phyloP scores from a whole-genome alignment of 2,797 vertebrate species.

The Brachyrhaphis roseni region DNA sequence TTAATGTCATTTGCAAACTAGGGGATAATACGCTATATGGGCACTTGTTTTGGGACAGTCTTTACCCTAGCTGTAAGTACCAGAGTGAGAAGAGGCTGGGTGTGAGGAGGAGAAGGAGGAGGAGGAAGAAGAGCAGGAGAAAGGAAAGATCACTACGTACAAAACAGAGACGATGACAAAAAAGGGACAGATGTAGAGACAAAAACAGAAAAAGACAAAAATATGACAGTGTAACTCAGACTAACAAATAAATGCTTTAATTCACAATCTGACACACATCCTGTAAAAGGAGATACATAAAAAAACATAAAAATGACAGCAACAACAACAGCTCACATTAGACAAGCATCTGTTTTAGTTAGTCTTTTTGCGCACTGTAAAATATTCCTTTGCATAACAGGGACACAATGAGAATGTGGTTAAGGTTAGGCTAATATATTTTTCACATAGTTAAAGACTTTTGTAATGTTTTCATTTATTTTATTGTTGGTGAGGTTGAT shows the following conservation, averaged over 20 bases:
- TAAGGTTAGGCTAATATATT: neutral
- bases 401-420: neutral
- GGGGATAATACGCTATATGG: neutral
- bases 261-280: slow-evolving; percentile 77
- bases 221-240: slow-evolving; percentile 68
- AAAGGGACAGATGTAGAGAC: slow-evolving; percentile 42
- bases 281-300: slow-evolving; percentile 77
- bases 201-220: slow-evolving; percentile 59
- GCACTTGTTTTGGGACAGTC: neutral
- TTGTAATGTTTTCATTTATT: neutral
- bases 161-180: slow-evolving; percentile 16
- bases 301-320: slow-evolving; percentile 55
- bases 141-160: slow-evolving; percentile 76
- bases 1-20: slow-evolving; percentile 4
- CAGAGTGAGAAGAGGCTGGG: slow-evolving; percentile 80
- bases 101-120: slow-evolving; percentile 77
- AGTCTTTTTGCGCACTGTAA: neutral
- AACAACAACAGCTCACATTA: slow-evolving; percentile 44
- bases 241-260: slow-evolving; percentile 70
- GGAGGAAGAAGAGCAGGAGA: slow-evolving; percentile 73
- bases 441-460: neutral
- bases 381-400: neutral
- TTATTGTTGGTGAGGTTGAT: neutral
- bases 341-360: slow-evolving; percentile 24
- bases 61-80: slow-evolving; percentile 63